Evolutionary conservation across 2,888 invertebrate species (phyloP).

Genomic region (Lasioglossum malachurum): DNA sequence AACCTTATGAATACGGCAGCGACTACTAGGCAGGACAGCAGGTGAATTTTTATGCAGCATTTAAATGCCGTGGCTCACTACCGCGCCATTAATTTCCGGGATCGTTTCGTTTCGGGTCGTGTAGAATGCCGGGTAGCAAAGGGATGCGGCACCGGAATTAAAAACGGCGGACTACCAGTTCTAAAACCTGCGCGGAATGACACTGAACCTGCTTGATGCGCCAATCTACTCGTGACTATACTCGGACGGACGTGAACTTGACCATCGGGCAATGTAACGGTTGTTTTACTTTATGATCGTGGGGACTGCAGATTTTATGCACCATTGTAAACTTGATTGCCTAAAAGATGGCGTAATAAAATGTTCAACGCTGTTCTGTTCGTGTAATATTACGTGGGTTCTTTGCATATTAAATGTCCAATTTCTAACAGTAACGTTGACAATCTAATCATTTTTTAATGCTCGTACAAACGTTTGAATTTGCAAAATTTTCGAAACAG

Average conservation of each 20-base stretch:
- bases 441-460: too few species aligned
- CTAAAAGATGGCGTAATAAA: background rate
- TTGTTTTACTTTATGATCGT: background rate
- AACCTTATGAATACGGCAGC: conserved; percentile 47
- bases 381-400: background rate
- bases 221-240: conserved; percentile 6
- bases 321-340: background rate
- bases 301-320: background rate
- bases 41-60: conserved; percentile 56
- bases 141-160: conserved; percentile 31
- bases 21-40: conserved; percentile 21
- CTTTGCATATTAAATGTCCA: background rate
- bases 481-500: too few species aligned
- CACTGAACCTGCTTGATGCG: conserved; percentile 2
- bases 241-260: conserved; percentile 4
- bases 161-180: conserved; percentile 36
- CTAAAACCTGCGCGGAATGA: conserved; percentile 17
- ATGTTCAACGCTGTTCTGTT: background rate
- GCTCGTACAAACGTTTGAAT: too few species aligned
- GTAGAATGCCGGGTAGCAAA: conserved; percentile 6
- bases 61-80: conserved; percentile 53
- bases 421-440: background rate
- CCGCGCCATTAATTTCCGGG: conserved; percentile 50
- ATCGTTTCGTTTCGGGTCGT: conserved; percentile 39
- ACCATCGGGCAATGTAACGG: background rate